Conservation (phyloP, 2,797 vertebrate genomes). For the Hydrocynus forskahlii region DNA sequence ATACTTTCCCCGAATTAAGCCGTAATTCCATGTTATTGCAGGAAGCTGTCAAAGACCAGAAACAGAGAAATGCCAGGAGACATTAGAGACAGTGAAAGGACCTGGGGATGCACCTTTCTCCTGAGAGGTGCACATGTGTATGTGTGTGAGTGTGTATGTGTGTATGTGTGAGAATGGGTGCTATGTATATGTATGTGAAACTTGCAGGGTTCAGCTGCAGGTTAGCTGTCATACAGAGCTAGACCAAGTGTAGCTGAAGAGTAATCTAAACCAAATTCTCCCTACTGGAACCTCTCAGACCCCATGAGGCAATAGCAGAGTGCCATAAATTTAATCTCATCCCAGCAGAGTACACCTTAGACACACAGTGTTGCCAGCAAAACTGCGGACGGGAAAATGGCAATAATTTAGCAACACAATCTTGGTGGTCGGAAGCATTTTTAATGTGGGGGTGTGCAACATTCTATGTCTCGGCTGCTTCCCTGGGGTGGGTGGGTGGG, state of each 20-base stretch:
- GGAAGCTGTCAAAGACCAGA: slow-evolving; percentile 31
- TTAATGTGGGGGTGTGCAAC: too few relatives aligned
- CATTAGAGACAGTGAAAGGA: neutral
- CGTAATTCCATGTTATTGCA: slow-evolving; percentile 36
- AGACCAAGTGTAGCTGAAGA: slow-evolving; percentile 39
- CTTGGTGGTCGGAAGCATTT: too few relatives aligned
- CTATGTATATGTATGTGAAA: neutral
- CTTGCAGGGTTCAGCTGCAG: slow-evolving; percentile 41
- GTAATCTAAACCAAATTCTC: slow-evolving; percentile 41
- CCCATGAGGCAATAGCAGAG: slow-evolving; percentile 38
- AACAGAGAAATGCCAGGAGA: slow-evolving; percentile 7
- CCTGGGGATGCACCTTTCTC: neutral
- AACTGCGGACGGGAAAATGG: too few relatives aligned
- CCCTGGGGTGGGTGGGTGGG: too few relatives aligned
- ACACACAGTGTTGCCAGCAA: slow-evolving; percentile 8
- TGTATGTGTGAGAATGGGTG: neutral
- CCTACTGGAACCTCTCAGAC: slow-evolving; percentile 42
- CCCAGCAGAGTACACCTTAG: slow-evolving; percentile 20
- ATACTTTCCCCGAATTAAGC: slow-evolving; percentile 4
- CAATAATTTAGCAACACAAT: too few relatives aligned
- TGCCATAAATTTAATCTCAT: slow-evolving; percentile 37
- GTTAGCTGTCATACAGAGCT: slow-evolving; percentile 52
- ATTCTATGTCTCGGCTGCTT: too few relatives aligned
- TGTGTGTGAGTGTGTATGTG: neutral
- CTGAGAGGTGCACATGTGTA: neutral